Base-by-base conservation (phyloP, 2,888 invertebrate species). In the Embidobia sp. region DNA sequence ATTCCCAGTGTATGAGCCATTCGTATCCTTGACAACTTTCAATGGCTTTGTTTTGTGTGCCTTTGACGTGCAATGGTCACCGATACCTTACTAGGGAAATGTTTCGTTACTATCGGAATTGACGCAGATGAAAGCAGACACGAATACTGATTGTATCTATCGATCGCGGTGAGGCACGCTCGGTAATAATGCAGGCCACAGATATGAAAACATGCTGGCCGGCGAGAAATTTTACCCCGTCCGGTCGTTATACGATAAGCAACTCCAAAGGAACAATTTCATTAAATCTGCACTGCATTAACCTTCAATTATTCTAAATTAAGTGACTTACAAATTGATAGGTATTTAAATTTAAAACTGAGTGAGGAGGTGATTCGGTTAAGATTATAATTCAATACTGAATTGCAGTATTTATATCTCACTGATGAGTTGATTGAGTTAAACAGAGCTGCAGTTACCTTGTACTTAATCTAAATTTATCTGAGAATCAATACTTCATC, bases 41-140 rank as follows among this genome's bases (percentile, higher is more conserved):
- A 85, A 87, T 88, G 87, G 88, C 87, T 88, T 86, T 69, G 82
- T 82, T 79, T 80, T 81, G 79, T 81, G 79, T 80, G 78, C 44
- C 55, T 70, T 80, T 57, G 70, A 74, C 53, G 66, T 53, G 53
- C 61, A 63, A 75, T 75, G 61, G 51, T 59, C 72, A 67, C 72
- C 57, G 55, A 57, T 44, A 66, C 69, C 49, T 49, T 70, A 53
- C 49, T 40, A 66, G 72, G 44, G 61, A 75, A 67, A 72, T 63
- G 67, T 61, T 67, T 61, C 53, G 59, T 46, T 61, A 53, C 66
- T 53, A 67, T 67, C 61, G 67, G 69, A 75, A 75, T 75, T 67
- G 67, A 75, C 63, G 33, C 57, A 49, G 75, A 75, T 75, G 69
- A 69, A 63, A 67, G 75, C 67, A 69, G 67, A 67, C 75, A 69